These are phyloP conservation scores for Leucoraja erinaceus DNA, from an alignment of 2,113 vertebrate species.

Conservation along the genomic window DNA sequence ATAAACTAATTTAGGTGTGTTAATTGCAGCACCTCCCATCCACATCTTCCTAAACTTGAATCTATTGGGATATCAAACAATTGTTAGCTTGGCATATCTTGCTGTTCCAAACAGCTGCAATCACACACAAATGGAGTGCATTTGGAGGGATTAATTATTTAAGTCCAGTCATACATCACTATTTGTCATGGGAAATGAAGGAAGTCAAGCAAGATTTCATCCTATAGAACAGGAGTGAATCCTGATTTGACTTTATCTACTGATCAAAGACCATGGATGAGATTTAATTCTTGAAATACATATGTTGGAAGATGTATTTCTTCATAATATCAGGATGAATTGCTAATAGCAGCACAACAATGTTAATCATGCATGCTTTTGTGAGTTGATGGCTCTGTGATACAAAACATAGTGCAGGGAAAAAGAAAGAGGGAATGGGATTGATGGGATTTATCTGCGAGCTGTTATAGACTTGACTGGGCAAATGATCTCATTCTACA, in stretches of 20 bases:
- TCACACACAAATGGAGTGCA: neutral
- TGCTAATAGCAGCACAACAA: neutral
- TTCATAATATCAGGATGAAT: neutral
- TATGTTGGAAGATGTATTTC: neutral
- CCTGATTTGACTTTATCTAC: constrained; percentile 10
- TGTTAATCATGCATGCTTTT: neutral
- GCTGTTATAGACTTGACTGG: too few species aligned
- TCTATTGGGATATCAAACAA: neutral
- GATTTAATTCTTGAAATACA: neutral
- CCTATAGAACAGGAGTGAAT: neutral
- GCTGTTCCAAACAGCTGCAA: constrained; percentile 13
- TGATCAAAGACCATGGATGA: neutral
- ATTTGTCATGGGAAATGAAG: neutral
- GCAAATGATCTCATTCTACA: too few species aligned
- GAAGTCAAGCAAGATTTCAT: neutral
- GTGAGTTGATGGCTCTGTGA: neutral
- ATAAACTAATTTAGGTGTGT: neutral
- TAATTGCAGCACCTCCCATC: neutral
- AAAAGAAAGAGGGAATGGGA: too few species aligned
- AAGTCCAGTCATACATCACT: neutral
- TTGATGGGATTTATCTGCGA: too few species aligned
- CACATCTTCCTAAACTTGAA: neutral
- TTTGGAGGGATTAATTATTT: constrained; percentile 18
- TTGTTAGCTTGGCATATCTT: constrained; percentile 16
- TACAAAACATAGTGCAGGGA: too few species aligned